Percentiles rank a stretch among this genome's conserved stretches.
Conservation (phyloP, 1,140 invertebrate genomes). For the Hetaerina americana region DNA sequence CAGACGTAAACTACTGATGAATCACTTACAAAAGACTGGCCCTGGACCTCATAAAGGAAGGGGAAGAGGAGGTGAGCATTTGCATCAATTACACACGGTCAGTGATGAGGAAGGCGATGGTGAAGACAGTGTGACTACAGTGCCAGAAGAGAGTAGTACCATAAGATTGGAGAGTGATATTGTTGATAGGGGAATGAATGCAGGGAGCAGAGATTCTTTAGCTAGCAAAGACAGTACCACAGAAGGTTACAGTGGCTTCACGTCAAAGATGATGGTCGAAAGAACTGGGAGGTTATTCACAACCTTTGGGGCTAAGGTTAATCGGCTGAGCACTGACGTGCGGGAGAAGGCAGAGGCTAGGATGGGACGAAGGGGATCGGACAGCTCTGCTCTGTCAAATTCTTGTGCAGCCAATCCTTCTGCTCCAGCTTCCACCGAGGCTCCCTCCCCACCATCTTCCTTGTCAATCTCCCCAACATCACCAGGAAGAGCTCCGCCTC, state of each 20-base stretch:
- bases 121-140: not conserved
- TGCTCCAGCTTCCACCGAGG: not conserved
- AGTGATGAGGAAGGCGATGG: not conserved
- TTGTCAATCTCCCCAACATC: not conserved
- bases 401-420: not conserved
- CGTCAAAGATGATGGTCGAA: not conserved
- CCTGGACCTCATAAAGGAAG: not conserved
- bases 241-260: not conserved
- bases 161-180: not conserved
- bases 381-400: not conserved
- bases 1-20: not conserved
- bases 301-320: slow-evolving; percentile 3
- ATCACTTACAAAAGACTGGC: not conserved
- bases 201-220: not conserved
- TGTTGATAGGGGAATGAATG: not conserved
- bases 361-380: not conserved
- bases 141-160: not conserved
- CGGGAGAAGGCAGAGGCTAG: slow-evolving; percentile 4
- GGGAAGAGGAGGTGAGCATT: not conserved
- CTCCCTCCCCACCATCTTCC: not conserved
- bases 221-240: not conserved
- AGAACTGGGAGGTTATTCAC: slow-evolving; percentile 5
- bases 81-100: not conserved
- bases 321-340: not conserved
- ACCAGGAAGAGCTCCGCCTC: not conserved